phyloP scores from a whole-genome alignment of 1,140 invertebrate genomes.

The Hypothenemus hampei region DNA sequence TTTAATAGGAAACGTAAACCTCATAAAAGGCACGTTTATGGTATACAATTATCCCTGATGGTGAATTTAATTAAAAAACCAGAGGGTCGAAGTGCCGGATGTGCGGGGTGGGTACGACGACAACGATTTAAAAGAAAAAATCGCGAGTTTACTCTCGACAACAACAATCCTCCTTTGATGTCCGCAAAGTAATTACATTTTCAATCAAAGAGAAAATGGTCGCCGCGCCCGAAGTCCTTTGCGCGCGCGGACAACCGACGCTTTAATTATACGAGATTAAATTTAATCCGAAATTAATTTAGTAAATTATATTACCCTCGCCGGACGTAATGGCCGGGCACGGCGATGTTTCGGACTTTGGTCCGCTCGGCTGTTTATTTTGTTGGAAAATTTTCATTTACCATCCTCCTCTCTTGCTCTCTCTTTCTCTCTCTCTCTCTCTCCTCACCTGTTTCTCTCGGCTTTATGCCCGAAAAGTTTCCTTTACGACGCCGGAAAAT shows the following conservation, averaged over 20 bases:
- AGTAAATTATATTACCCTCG: constrained; percentile 28
- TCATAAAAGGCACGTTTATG: too few species aligned
- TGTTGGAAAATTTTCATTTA: constrained; percentile 7
- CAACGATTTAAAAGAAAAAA: constrained; percentile 5
- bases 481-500: too few species aligned
- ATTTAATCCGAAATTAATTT: constrained; percentile 30
- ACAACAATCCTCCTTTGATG: constrained; percentile 27
- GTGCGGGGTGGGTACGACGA: not conserved
- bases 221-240: constrained; percentile 21
- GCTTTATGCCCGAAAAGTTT: too few species aligned
- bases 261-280: constrained; percentile 30
- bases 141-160: constrained; percentile 6
- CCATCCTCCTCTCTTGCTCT: not conserved
- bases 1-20: too few species aligned
- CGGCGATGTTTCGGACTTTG: too few species aligned
- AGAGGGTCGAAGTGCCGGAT: not conserved
- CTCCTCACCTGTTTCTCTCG: too few species aligned
- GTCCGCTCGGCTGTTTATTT: constrained; percentile 8
- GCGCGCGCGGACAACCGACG: constrained; percentile 23
- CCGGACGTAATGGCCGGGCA: constrained; percentile 11
- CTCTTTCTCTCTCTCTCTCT: not conserved
- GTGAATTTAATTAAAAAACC: too few species aligned
- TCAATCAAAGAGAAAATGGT: constrained; percentile 29
- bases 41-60: too few species aligned
- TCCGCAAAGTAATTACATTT: constrained; percentile 30